Evolutionary conservation across 2,113 vertebrate genomes (phyloP), one percentile per base, ranked within the genome.

Genomic region (Camarhynchus parvulus): DNA sequence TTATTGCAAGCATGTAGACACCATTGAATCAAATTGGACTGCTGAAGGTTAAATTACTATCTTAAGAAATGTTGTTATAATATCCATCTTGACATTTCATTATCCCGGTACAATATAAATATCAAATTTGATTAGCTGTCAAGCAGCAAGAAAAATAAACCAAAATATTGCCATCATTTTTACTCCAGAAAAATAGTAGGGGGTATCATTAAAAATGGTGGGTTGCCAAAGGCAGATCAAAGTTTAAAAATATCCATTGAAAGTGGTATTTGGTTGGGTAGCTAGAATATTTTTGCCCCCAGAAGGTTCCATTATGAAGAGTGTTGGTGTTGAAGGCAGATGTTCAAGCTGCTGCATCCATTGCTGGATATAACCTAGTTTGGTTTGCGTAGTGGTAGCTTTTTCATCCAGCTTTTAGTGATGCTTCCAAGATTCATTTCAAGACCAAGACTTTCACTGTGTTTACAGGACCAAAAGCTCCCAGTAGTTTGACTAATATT

Each of bases 41-140:
- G 68, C 67, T 91, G 87, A 93, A 94, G 52, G 85, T 92, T 95
- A 95, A 96, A 90, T 95, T 86, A 30, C 64, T 93, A 9, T 86
- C 72, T 95, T 94, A 85, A 94, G 73, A 93, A 84, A 64, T 90
- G 20, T 53, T 89, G 90, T 78, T 92, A 13, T 56, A 76, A 69
- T 90, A 91, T 46, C 42, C 19, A 31, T n/a, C 50, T 74, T 96
- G 94, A 92, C 88, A 87, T 95, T 94, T 95, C 68, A 70, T 86
- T 95, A 87, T 84, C 66, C 44, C 22, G 44, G 68, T 87, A 66
- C 73, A 87, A 82, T 83, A 87, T 92, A 96, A 94, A 89, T 89
- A 92, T 59, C 46, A 77, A 89, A 90, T 64, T 79, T 84, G 64
- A 89, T 92, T 83, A 89, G 41, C 73, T 95, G 52, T 95, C 80